Base-by-base conservation (phyloP, 2,797 vertebrate species). In the Thunnus albacares region DNA sequence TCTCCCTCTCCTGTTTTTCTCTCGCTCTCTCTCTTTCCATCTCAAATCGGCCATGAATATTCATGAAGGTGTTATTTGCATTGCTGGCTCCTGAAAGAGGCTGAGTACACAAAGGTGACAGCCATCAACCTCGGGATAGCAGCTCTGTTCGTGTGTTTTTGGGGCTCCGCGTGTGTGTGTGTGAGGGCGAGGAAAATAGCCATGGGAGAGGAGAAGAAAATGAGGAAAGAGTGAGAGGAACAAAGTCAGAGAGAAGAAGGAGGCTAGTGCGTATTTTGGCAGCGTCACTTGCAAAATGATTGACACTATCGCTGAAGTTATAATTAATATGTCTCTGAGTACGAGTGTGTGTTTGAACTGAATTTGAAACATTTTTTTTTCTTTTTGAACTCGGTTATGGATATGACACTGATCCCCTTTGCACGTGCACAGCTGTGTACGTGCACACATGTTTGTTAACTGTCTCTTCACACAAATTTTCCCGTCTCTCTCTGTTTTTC, bases 21-120 rank as follows among this genome's bases (percentile, higher is more conserved):
- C 65, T 2, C 43, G 4, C 66, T 66, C 57, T n/a, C 66, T 76
- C 66, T 76, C 72, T 51, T 51, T 77, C 74, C 82, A 73, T 77
- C 86, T 86, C 77, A 82, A 83, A 86, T 82, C 59, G 3, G 0
- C 30, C 75, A 83, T 91, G 91, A 89, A 93, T 94, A 94, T 93
- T 92, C 90, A 94, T 79, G 75, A 83, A 43, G 80, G 67, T 86
- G 87, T 89, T 89, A 90, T 93, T 94, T 91, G 89, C 90, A 89
- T 91, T 90, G 87, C 87, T 76, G 86, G 87, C 89, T 91, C 75
- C 82, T 89, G 90, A 91, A 91, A 90, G 91, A 87, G 90, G 87
- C 81, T 83, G 88, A 90, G 90, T 84, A 92, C 88, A 93, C 92
- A 93, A 91, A 92, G 90, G 91, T 91, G 93, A 93, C 90, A 93